Percentiles rank a stretch among this genome's conserved stretches.
Conservation (phyloP, 2,113 vertebrate genomes). For the Pterocles gutturalis region DNA sequence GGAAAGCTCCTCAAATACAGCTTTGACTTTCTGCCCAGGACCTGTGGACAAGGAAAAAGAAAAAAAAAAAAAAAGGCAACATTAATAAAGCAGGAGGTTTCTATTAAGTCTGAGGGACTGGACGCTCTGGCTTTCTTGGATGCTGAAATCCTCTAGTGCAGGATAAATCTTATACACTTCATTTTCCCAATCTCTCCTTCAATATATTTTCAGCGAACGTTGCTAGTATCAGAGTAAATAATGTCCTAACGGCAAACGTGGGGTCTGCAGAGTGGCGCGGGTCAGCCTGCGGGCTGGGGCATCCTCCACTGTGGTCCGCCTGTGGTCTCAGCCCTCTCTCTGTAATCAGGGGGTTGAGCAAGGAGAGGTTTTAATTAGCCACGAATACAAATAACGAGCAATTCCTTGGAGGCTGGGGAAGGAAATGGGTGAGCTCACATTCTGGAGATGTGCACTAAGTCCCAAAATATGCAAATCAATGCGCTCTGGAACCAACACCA, state of each 20-base stretch:
- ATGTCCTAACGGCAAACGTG: constrained; percentile 10
- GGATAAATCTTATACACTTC: constrained; percentile 56
- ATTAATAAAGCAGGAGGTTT: constrained; percentile 69
- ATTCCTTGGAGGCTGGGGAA: background rate
- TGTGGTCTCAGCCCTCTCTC: background rate
- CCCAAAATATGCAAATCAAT: background rate
- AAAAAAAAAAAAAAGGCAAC: background rate
- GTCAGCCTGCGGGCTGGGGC: background rate
- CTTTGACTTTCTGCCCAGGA: constrained; percentile 64
- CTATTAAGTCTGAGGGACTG: constrained; percentile 59
- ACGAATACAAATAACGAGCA: background rate
- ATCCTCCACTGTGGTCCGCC: background rate
- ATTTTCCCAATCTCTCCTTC: constrained; percentile 48
- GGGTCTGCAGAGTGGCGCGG: constrained; percentile 23
- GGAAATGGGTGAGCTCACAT: background rate
- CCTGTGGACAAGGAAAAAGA: background rate
- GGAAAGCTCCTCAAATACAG: constrained; percentile 32
- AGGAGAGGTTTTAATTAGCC: constrained; percentile 1
- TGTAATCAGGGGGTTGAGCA: background rate
- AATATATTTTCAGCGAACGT: constrained; percentile 22
- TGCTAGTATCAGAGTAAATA: constrained; percentile 28
- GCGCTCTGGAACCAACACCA: background rate
- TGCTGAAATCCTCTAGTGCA: constrained; percentile 36
- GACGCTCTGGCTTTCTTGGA: constrained; percentile 55
- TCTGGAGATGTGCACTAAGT: background rate